Evolutionary conservation across 2,888 invertebrate species (phyloP), one percentile per base, ranked within the genome.

Genomic region (Synanthedon tipuliformis): DNA sequence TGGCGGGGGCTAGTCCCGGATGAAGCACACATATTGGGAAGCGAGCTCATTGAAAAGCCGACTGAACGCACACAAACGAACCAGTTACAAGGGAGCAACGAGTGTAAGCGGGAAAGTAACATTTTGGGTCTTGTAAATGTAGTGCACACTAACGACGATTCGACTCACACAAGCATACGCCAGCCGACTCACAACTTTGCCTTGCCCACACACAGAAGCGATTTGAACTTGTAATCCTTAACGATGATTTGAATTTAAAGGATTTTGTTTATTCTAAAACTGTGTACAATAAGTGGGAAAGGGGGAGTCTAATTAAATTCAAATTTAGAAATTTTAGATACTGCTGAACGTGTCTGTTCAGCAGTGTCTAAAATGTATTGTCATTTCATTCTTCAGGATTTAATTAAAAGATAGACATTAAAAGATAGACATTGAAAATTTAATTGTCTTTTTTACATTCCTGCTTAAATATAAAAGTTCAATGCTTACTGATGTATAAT

Each of bases 1-100:
- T 87, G 82, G 78, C 83, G 86, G 85, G 84, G 82, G 83, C 84
- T 84, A 81, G 71, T 74, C 73, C 85, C 82, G 85, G 85, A 84
- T 76, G 70, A 73, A 63, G 68, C 81, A 78, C 84, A 78, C 78
- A 84, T 81, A 68, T 51, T n/a, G 56, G 23, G 56, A 73, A 64
- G 34, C 65, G 61, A 61, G 60, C 65, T 75, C 61, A 58, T 55
- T 58, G 34, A 76, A 63, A 71, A 61, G 59, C 58, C 64, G 60
- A 58, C 63, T 60, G 65, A 48, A 72, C 78, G 51, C 81, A 81
- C 78, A 81, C 82, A 63, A 27, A 23, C 56, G 52, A 56, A 52
- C 48, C 53, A 16, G 53, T 78, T 82, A 78, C 78, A 80, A 70
- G 68, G 71, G 64, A 53, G 63, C 69, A 60, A 63, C 69, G 71